Evolutionary conservation across 2,888 invertebrate genomes (phyloP).

Genomic region (Drosophila falleni): DNA sequence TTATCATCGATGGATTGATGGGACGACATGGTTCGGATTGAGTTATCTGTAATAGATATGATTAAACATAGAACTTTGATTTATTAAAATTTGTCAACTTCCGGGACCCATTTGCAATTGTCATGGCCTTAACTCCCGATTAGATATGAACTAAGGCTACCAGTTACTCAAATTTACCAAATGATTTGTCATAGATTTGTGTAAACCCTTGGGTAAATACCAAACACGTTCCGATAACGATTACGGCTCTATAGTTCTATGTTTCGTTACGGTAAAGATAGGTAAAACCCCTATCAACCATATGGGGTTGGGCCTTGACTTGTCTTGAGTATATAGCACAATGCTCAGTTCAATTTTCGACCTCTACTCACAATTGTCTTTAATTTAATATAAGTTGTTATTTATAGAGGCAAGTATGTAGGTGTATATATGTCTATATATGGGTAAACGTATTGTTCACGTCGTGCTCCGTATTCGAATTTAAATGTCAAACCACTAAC

Average conservation of each 20-base stretch:
- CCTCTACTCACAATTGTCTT: slow-evolving; percentile 78
- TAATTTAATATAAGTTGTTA: slow-evolving; percentile 69
- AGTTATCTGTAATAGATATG: slow-evolving; percentile 30
- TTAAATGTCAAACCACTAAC: slow-evolving; percentile 56
- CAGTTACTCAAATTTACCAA: slow-evolving; percentile 23
- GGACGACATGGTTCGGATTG: slow-evolving; percentile 47
- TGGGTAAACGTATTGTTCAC: slow-evolving; percentile 27
- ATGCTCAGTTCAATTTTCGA: slow-evolving; percentile 37
- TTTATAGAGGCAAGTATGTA: slow-evolving; percentile 13
- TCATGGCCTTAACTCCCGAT: slow-evolving; percentile 25
- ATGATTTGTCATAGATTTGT: slow-evolving; percentile 42
- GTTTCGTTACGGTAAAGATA: slow-evolving; percentile 6
- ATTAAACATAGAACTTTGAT: slow-evolving; percentile 51
- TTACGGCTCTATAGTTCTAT: slow-evolving; percentile 6
- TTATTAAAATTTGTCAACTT: slow-evolving; percentile 64
- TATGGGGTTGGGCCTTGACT: slow-evolving; percentile 13
- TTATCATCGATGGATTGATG: slow-evolving; percentile 37
- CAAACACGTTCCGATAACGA: slow-evolving; percentile 17
- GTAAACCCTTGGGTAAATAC: slow-evolving; percentile 27
- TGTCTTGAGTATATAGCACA: slow-evolving; percentile 15
- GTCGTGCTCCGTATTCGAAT: slow-evolving; percentile 43
- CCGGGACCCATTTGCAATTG: slow-evolving; percentile 32
- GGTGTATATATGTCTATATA: slow-evolving; percentile 31
- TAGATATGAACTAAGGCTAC: slow-evolving; percentile 42
- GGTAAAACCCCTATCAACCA: background rate